Conservation (phyloP, 1,140 invertebrate genomes). For the Drosophila sucinea region DNA sequence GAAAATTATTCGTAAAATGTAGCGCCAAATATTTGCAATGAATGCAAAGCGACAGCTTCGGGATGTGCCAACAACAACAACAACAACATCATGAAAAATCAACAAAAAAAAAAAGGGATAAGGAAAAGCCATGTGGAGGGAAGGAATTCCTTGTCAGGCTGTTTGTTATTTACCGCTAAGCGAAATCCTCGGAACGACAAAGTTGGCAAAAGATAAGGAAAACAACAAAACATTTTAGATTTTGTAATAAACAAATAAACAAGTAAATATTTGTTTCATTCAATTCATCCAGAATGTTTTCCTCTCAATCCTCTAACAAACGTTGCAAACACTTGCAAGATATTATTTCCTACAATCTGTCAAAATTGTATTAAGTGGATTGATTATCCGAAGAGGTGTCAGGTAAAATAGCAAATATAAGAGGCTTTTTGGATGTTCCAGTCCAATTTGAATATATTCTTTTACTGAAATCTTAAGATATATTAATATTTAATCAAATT, state of each 20-base stretch:
- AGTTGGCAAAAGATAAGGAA: neutral
- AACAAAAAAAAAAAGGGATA: conserved; percentile 36
- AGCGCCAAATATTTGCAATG: conserved; percentile 73
- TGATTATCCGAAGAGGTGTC: too few relatives aligned
- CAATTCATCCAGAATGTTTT: neutral
- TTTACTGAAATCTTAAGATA: too few relatives aligned
- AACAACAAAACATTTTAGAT: neutral
- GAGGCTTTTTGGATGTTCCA: too few relatives aligned
- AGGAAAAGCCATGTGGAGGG: conserved; percentile 26
- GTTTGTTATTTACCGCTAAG: conserved; percentile 14
- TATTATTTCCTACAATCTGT: too few relatives aligned
- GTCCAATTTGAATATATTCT: too few relatives aligned
- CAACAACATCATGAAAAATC: neutral
- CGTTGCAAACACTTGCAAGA: neutral
- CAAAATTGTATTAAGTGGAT: too few relatives aligned
- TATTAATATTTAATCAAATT: too few relatives aligned
- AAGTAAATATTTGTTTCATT: conserved; percentile 7
- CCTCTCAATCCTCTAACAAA: neutral
- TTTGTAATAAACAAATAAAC: conserved; percentile 21
- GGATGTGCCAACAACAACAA: conserved; percentile 55
- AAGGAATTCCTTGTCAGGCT: neutral
- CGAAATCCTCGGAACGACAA: neutral
- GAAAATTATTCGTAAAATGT: conserved; percentile 75
- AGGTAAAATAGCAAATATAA: too few relatives aligned
- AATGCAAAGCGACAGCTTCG: conserved; percentile 70